These are phyloP conservation scores for Lytechinus variegatus DNA, from an alignment of 35 echinoderm and acorn worm genomes.

Conservation along the genomic window DNA sequence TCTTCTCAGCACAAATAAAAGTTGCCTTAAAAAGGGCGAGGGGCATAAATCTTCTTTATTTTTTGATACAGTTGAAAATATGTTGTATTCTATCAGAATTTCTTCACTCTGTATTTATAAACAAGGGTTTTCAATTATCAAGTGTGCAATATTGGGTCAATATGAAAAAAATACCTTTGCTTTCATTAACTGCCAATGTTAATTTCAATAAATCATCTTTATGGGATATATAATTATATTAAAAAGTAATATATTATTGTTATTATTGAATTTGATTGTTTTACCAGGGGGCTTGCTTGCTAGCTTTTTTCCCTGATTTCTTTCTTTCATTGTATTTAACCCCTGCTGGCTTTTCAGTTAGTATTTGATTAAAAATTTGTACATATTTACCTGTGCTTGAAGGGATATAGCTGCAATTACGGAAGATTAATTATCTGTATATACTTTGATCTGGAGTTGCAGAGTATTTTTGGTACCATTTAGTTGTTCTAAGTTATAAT, in stretches of 20 bases:
- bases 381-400: conserved; percentile 6
- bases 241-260: background rate
- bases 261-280: background rate
- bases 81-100: background rate
- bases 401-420: conserved; percentile 5
- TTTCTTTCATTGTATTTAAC: background rate
- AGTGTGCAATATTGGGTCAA: background rate
- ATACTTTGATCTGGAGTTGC: conserved; percentile 17
- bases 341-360: background rate
- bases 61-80: background rate
- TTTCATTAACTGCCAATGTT: background rate
- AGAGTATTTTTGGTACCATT: background rate
- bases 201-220: background rate
- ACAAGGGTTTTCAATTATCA: background rate
- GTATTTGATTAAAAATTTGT: background rate
- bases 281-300: background rate
- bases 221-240: background rate
- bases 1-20: too few species aligned
- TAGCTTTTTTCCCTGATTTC: background rate
- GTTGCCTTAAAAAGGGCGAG: background rate
- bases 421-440: conserved; percentile 14
- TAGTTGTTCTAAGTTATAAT: background rate
- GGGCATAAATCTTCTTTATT: background rate
- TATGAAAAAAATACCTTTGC: background rate
- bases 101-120: background rate